These are phyloP conservation scores for Abramis brama DNA, from an alignment of 2,113 vertebrate genomes.

Conservation along the genomic window DNA sequence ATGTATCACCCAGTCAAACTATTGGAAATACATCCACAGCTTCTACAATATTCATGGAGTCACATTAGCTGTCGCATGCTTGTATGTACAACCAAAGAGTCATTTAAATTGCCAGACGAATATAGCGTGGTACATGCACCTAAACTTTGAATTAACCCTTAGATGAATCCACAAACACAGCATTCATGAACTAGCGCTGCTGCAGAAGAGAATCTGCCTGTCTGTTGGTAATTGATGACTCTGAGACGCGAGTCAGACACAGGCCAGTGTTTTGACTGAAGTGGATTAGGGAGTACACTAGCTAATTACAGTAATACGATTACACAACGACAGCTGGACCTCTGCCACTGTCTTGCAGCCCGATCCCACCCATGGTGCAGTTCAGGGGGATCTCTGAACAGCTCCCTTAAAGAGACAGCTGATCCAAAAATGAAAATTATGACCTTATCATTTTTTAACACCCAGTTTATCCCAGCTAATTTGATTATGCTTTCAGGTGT, in stretches of 20 bases:
- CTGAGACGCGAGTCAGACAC: conserved; percentile 21
- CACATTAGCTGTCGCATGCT: neutral
- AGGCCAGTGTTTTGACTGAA: conserved; percentile 49
- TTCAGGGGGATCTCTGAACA: neutral
- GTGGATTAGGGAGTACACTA: conserved; percentile 47
- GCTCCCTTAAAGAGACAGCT: neutral
- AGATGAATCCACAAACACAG: neutral
- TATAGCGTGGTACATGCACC: neutral
- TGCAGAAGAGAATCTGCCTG: neutral
- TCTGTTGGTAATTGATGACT: conserved; percentile 31
- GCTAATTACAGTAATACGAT: conserved; percentile 55
- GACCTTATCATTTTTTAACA: neutral
- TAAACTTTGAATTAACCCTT: neutral
- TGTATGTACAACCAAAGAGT: neutral
- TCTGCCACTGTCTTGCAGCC: conserved; percentile 36
- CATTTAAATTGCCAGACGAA: neutral
- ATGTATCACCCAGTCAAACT: neutral
- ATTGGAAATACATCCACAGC: neutral
- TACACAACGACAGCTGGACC: conserved; percentile 38
- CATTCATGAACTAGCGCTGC: neutral
- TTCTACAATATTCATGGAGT: neutral
- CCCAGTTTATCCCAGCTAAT: neutral
- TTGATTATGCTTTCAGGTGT: neutral
- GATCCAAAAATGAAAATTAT: neutral
- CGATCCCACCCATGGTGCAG: neutral